phyloP scores from a whole-genome alignment of 2,888 invertebrate species.

The Agonopterix arenella region DNA sequence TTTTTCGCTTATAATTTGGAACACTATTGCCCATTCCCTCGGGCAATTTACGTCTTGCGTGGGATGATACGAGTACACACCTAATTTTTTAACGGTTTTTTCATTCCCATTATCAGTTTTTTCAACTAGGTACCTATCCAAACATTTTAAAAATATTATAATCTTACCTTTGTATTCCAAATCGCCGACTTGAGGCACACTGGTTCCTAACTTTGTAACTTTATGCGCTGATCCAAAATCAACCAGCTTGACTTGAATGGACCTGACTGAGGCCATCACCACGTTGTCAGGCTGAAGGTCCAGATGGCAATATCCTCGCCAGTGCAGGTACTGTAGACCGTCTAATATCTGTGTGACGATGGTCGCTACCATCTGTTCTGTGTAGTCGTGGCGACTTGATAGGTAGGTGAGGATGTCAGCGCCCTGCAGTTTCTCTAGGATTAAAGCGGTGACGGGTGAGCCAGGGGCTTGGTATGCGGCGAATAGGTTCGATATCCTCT shows the following conservation, averaged over 20 bases:
- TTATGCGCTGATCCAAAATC: constrained; percentile 93
- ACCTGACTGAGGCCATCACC: constrained; percentile 91
- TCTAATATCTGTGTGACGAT: constrained; percentile 92
- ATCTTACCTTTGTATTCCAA: constrained; percentile 83
- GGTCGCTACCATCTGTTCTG: constrained; percentile 93
- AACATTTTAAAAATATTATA: not conserved
- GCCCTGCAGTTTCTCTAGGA: constrained; percentile 91
- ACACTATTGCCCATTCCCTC: no score
- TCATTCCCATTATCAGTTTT: no score
- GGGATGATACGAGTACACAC: no score
- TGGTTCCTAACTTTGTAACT: constrained; percentile 87
- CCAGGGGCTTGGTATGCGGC: constrained; percentile 84
- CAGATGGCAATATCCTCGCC: constrained; percentile 92
- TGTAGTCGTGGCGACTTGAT: constrained; percentile 91
- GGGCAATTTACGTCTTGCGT: no score
- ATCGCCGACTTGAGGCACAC: constrained; percentile 82
- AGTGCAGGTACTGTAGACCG: constrained; percentile 95
- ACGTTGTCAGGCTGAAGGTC: constrained; percentile 97
- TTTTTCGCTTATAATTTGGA: no score
- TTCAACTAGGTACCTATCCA: no score
- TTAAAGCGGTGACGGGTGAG: constrained; percentile 81
- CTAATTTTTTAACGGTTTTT: no score
- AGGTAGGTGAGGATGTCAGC: constrained; percentile 94
- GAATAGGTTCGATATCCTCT: constrained; percentile 87
- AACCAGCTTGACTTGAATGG: constrained; percentile 91